Percentiles rank a stretch among this genome's conserved stretches.
These are phyloP conservation scores for Iguana delicatissima DNA, from an alignment of 2,797 vertebrate species.

Conservation along the genomic window DNA sequence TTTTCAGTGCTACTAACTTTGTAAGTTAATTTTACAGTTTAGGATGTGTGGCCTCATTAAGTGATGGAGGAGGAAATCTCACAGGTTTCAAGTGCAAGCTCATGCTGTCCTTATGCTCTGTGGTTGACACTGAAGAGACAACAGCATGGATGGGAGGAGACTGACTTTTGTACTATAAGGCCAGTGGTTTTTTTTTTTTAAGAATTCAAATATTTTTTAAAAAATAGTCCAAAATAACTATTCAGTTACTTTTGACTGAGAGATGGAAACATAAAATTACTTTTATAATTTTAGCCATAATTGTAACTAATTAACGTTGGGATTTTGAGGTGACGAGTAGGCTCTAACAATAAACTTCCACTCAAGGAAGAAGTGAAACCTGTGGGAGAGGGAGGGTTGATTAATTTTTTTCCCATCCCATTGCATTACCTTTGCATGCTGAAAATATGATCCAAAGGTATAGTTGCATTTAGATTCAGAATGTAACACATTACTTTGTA, in stretches of 20 bases:
- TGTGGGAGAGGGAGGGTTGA: too few species aligned
- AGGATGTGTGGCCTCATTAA: neutral
- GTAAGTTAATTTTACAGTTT: neutral
- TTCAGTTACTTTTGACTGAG: neutral
- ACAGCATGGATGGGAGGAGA: neutral
- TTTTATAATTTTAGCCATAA: neutral
- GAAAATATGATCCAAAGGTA: neutral
- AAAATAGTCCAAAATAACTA: neutral
- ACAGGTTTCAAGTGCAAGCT: neutral
- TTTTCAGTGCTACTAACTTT: neutral
- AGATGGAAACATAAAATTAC: neutral
- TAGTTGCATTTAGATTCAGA: neutral
- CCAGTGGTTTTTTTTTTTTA: neutral
- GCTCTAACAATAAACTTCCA: too few species aligned
- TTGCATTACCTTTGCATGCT: too few species aligned
- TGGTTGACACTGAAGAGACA: neutral
- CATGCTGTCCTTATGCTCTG: neutral
- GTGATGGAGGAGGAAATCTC: neutral
- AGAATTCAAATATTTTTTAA: neutral
- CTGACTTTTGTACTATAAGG: neutral
- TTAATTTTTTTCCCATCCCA: too few species aligned
- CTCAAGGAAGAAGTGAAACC: neutral
- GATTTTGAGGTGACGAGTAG: neutral
- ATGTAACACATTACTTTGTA: neutral
- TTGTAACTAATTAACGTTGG: neutral